Percentiles rank a stretch among this genome's conserved stretches.
Evolutionary conservation across 2,888 invertebrate species (phyloP).

Genomic region (Sisyra terminalis): DNA sequence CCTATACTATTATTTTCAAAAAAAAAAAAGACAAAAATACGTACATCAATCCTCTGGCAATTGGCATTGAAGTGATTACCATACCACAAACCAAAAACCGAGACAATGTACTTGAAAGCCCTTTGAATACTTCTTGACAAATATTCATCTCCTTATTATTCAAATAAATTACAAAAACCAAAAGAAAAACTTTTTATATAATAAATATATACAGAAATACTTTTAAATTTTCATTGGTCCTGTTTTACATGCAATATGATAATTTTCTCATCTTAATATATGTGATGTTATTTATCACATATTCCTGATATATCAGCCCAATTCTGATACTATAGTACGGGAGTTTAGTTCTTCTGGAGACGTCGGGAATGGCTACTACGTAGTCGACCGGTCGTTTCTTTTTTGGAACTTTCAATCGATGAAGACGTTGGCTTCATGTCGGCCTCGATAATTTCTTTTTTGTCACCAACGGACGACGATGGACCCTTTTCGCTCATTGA

Average conservation of each 20-base stretch:
- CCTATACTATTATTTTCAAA: not conserved
- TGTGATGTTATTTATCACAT: constrained; percentile 1
- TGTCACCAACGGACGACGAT: constrained; percentile 4
- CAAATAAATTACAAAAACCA: no score
- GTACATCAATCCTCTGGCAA: not conserved
- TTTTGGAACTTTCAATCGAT: constrained; percentile 13
- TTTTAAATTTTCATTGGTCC: no score
- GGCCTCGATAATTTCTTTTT: constrained; percentile 9
- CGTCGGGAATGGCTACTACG: constrained; percentile 28
- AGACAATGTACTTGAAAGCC: no score
- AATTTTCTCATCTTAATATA: not conserved
- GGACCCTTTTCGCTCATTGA: constrained; percentile 33
- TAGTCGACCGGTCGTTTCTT: constrained; percentile 28
- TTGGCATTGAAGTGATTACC: not conserved
- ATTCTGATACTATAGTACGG: no score
- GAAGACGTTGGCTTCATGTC: constrained; percentile 4
- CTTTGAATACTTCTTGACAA: no score
- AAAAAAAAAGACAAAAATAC: not conserved
- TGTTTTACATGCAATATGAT: not conserved
- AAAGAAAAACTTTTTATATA: no score
- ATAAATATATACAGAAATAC: no score
- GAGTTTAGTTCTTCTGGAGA: no score
- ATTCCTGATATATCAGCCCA: not conserved
- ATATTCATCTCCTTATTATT: no score
- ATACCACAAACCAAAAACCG: no score